Percentiles rank a stretch among this genome's conserved stretches.
phyloP scores from a whole-genome alignment of 1,140 invertebrate species.

The Neelides sp. region DNA sequence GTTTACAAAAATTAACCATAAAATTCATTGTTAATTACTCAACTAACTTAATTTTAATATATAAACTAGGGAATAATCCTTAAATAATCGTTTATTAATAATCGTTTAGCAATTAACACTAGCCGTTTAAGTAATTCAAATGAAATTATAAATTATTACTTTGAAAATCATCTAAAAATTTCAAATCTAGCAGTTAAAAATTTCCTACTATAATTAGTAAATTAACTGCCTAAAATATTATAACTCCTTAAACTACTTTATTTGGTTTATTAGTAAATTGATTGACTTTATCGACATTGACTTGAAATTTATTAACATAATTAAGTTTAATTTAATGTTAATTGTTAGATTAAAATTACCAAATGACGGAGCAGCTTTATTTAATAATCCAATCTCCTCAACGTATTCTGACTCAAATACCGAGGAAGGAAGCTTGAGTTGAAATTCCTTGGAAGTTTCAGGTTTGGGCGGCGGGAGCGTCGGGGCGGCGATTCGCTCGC shows the following conservation, averaged over 20 bases:
- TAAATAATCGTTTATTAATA: too few species aligned
- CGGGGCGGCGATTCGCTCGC: slow-evolving; percentile 31
- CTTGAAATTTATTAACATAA: slow-evolving; percentile 3
- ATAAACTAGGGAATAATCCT: too few species aligned
- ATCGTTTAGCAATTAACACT: too few species aligned
- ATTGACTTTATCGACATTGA: not conserved
- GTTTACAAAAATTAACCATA: not conserved
- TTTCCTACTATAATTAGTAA: too few species aligned
- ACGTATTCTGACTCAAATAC: slow-evolving; percentile 81
- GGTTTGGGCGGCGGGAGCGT: slow-evolving; percentile 2
- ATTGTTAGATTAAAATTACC: slow-evolving; percentile 38
- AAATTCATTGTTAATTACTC: slow-evolving; percentile 11
- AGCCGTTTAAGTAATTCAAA: too few species aligned
- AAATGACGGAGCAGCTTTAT: slow-evolving; percentile 64
- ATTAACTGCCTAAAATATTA: too few species aligned
- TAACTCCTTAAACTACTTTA: too few species aligned
- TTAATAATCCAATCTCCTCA: slow-evolving; percentile 75
- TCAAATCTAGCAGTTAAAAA: too few species aligned
- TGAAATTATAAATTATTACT: too few species aligned
- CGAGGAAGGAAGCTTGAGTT: slow-evolving; percentile 66
- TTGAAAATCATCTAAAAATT: too few species aligned
- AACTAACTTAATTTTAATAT: too few species aligned
- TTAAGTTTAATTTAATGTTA: too few species aligned
- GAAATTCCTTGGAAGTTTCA: slow-evolving; percentile 31
- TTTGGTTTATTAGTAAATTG: not conserved